phyloP scores from a whole-genome alignment of 2,797 vertebrate species.

The Decapterus maruadsi region DNA sequence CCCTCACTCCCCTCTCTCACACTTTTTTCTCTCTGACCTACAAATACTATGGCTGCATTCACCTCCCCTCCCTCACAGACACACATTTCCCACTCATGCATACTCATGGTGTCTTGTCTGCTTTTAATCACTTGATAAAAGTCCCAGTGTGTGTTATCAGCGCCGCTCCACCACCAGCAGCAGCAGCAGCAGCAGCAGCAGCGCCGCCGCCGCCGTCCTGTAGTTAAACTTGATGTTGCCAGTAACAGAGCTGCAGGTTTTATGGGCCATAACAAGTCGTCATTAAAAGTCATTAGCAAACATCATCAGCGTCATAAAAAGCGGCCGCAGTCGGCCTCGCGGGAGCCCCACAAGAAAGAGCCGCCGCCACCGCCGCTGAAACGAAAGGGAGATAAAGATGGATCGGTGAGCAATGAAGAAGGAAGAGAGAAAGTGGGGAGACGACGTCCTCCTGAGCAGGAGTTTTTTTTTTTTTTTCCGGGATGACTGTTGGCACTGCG shows the following conservation, averaged over 20 bases:
- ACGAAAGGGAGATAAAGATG: slow-evolving; percentile 62
- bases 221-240: slow-evolving; percentile 67
- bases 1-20: neutral
- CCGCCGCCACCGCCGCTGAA: slow-evolving; percentile 21
- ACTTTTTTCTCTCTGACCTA: slow-evolving; percentile 31
- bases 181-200: no score
- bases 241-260: slow-evolving; percentile 66
- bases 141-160: slow-evolving; percentile 71
- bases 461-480: slow-evolving; percentile 45
- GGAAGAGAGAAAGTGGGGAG: slow-evolving; percentile 36
- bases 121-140: slow-evolving; percentile 70
- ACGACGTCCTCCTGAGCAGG: slow-evolving; percentile 36
- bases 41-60: slow-evolving; percentile 31
- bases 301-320: slow-evolving; percentile 66
- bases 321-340: slow-evolving; percentile 68
- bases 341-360: slow-evolving; percentile 53
- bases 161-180: neutral
- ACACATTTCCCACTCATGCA: slow-evolving; percentile 42
- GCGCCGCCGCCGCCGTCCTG: slow-evolving; percentile 25
- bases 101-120: slow-evolving; percentile 51
- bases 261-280: slow-evolving; percentile 78
- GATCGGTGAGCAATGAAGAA: slow-evolving; percentile 44
- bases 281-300: slow-evolving; percentile 78
- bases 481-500: slow-evolving; percentile 55
- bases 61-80: slow-evolving; percentile 12